Evolutionary conservation across 2,113 vertebrate species (phyloP), one percentile per base, ranked within the genome.

Genomic region (Lepus americanus): DNA sequence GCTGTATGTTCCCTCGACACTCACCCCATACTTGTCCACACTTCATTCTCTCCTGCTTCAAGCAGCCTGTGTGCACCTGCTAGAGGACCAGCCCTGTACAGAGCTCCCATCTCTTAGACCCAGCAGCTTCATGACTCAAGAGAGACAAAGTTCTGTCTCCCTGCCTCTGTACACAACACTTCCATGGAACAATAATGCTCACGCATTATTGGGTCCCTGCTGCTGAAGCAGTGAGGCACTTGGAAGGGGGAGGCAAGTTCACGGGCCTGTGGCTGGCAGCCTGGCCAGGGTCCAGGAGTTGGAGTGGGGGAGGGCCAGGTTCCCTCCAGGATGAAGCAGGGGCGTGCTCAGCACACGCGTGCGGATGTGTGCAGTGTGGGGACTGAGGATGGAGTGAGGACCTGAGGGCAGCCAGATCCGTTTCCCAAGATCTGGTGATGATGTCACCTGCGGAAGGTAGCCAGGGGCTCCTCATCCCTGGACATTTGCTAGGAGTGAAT

Each of bases 401-500:
- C 33, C 22, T 44, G 16, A 89, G 51, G 93, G 63, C 33, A 63
- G 31, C 22, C 23, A 83, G 55, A 64, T 44, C 5, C 33, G 6
- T 80, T 93, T 89, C 72, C 3, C 22, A 84, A 93, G 67, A 88
- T 55, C 66, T 78, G 12, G 9, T 82, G n/a, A 49, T 59, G 6
- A 90, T 27, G 44, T 53, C 31, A 33, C 63, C 49, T 74, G 19
- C 5, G 67, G 73, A 66, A n/a, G 53, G 89, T 20, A 51, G 39
- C 0, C 9, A 53, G 2, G 29, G 20, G 11, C 44, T 90, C 23
- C 29, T 66, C 78, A 64, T 82, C 76, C 88, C 82, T 16, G 59
- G 44, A 77, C 29, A 49, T 85, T 51, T 92, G 63, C 53, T 49
- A 87, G 70, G 59, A 94, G 25, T 87, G 70, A 91, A 17, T 19